These are phyloP conservation scores for Propithecus coquereli DNA, from an alignment of 2,113 vertebrate species.

Conservation along the genomic window DNA sequence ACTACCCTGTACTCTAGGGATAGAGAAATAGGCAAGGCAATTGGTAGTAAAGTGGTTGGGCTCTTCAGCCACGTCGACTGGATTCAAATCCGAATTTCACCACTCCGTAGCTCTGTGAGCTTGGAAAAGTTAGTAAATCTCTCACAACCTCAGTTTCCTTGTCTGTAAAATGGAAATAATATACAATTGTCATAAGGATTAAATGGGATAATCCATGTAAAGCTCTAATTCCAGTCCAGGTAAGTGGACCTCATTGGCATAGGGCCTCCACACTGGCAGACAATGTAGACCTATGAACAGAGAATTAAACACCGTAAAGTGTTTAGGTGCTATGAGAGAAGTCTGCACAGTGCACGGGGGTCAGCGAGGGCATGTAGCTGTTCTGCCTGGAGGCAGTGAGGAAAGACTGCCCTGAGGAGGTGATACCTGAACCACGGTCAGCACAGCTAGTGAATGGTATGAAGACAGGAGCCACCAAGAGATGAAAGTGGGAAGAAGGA, in stretches of 20 bases:
- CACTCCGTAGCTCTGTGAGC: neutral
- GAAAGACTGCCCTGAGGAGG: neutral
- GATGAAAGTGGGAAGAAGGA: too few relatives aligned
- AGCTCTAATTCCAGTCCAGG: neutral
- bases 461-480: neutral
- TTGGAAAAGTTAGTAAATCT: neutral
- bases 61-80: neutral
- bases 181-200: neutral
- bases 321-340: too few relatives aligned
- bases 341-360: neutral
- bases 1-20: neutral
- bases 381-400: too few relatives aligned
- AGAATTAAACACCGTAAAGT: neutral
- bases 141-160: neutral
- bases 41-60: neutral
- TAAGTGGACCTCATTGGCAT: too few relatives aligned
- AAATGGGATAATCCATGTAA: neutral
- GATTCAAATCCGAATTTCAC: neutral
- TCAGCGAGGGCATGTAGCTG: neutral
- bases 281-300: fast-evolving
- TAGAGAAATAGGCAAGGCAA: neutral
- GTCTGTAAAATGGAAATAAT: neutral
- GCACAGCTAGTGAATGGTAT: neutral
- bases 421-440: neutral
- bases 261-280: neutral